A percentile compares a stretch with the other conserved stretches of the same genome.
Conservation (phyloP, 1,140 invertebrate species). For the Drosophila guanche region DNA sequence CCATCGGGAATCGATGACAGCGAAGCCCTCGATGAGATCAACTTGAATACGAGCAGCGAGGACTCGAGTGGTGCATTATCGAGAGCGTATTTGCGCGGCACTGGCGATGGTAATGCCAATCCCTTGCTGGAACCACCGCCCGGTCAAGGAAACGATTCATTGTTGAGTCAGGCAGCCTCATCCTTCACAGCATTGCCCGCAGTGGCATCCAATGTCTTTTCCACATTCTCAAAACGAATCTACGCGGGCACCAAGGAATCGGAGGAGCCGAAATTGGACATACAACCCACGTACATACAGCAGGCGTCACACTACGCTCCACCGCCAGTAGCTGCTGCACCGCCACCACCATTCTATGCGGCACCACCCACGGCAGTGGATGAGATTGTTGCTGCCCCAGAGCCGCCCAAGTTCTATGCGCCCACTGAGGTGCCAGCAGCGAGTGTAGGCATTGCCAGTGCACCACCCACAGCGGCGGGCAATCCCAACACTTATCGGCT, state of each 20-base stretch:
- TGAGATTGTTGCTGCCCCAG: constrained; percentile 42
- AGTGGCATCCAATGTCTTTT: constrained; percentile 86
- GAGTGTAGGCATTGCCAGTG: constrained; percentile 7
- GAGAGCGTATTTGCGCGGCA: constrained; percentile 27
- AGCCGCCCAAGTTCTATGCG: constrained; percentile 80
- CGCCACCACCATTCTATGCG: constrained; percentile 58
- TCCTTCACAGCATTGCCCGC: constrained; percentile 86
- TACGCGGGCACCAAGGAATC: constrained; percentile 62
- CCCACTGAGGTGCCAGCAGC: constrained; percentile 68
- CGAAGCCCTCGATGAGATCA: constrained; percentile 81
- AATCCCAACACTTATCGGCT: constrained; percentile 84
- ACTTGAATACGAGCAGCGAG: constrained; percentile 74
- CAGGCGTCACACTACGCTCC: constrained; percentile 47
- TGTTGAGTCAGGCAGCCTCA: constrained; percentile 84
- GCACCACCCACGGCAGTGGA: constrained; percentile 36
- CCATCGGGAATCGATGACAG: constrained; percentile 71
- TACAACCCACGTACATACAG: constrained; percentile 72
- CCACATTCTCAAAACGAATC: constrained; percentile 85
- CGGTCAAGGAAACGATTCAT: constrained; percentile 72
- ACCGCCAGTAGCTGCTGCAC: constrained; percentile 22
- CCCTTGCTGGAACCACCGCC: constrained; percentile 64
- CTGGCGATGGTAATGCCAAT: constrained; percentile 67
- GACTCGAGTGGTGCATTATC: constrained; percentile 35
- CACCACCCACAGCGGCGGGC: constrained; percentile 68
- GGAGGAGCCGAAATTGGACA: constrained; percentile 64